A percentile compares a stretch with the other conserved stretches of the same genome.
Evolutionary conservation across 1,140 invertebrate genomes (phyloP).

Genomic region (Ostrea denselamellosa): DNA sequence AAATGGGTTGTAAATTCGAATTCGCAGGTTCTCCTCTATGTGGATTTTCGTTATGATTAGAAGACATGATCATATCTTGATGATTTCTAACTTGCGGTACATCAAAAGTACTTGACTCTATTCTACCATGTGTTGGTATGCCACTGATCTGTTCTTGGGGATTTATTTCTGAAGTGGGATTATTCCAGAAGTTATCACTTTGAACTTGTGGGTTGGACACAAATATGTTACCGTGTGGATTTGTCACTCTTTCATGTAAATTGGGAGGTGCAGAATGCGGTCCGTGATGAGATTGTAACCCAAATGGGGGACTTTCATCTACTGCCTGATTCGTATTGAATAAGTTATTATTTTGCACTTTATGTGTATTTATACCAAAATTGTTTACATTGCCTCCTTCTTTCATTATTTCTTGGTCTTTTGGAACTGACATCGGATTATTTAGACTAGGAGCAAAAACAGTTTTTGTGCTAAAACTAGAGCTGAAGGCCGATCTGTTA

Average conservation of each 20-base stretch:
- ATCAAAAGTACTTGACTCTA: background rate
- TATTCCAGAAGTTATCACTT: background rate
- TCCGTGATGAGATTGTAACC: background rate
- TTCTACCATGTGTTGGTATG: background rate
- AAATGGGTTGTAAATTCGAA: background rate
- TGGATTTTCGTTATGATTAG: background rate
- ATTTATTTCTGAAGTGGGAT: background rate
- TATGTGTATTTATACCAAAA: background rate
- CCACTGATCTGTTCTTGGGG: background rate
- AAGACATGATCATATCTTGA: background rate
- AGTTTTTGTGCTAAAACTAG: slow-evolving; percentile 18
- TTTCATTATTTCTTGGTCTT: background rate
- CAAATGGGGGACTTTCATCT: background rate
- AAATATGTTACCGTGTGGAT: background rate
- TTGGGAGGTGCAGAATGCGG: background rate
- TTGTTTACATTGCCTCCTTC: background rate
- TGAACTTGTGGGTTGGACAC: background rate
- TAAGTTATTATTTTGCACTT: background rate
- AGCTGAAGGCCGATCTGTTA: slow-evolving; percentile 8
- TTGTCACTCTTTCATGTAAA: background rate
- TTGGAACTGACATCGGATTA: background rate
- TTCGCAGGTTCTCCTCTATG: background rate
- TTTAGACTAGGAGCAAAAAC: background rate
- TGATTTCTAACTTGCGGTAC: background rate
- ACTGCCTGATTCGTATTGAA: background rate